Conservation (phyloP, 2,888 invertebrate genomes). For the Chloroclysta siterata region DNA sequence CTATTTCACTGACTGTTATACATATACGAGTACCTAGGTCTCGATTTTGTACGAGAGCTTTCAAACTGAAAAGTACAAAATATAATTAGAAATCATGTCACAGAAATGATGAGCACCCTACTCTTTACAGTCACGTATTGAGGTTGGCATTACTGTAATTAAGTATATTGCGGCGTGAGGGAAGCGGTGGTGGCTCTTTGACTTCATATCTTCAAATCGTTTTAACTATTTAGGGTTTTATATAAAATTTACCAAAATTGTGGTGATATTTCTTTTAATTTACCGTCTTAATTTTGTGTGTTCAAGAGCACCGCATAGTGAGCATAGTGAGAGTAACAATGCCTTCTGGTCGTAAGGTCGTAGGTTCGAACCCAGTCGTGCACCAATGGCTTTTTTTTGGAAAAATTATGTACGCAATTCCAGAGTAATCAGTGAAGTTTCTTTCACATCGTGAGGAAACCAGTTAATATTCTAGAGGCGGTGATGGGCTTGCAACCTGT, state of each 20-base stretch:
- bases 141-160: constrained; percentile 76
- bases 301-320: too few relatives aligned
- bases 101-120: constrained; percentile 48
- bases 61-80: background rate
- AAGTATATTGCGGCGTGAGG: constrained; percentile 71
- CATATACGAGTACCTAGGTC: background rate
- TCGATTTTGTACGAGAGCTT: background rate
- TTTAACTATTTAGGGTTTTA: constrained; percentile 63
- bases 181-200: constrained; percentile 60
- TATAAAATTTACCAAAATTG: constrained; percentile 48
- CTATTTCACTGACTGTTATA: too few relatives aligned
- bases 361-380: too few relatives aligned
- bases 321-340: too few relatives aligned
- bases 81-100: constrained; percentile 10
- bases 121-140: constrained; percentile 64
- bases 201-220: constrained; percentile 74
- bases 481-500: too few relatives aligned
- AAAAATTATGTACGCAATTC: too few relatives aligned
- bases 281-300: too few relatives aligned
- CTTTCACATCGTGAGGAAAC: too few relatives aligned
- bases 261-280: background rate
- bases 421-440: too few relatives aligned
- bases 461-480: too few relatives aligned
- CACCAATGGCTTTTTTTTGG: too few relatives aligned
- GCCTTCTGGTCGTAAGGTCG: too few relatives aligned